These are phyloP conservation scores for Hephaestus fuliginosus DNA, from an alignment of 2,797 vertebrate species.

Conservation along the genomic window DNA sequence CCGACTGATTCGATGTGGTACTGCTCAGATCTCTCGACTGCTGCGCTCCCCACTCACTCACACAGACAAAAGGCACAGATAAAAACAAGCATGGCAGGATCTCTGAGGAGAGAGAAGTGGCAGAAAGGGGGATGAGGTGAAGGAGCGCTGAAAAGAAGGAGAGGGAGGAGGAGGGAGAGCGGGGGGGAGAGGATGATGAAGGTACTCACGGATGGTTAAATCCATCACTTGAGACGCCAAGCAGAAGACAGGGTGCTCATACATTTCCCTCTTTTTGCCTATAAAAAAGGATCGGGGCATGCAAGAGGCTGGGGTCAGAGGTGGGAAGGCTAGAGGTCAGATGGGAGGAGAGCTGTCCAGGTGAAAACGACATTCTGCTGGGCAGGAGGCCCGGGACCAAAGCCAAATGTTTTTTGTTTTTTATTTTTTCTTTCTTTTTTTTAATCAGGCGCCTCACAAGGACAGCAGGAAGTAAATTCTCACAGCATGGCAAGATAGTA, in stretches of 20 bases:
- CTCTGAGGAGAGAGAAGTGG: conserved; percentile 61
- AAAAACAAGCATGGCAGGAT: conserved; percentile 74
- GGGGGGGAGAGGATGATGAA: conserved; percentile 90
- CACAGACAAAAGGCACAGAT: conserved; percentile 77
- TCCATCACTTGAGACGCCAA: conserved; percentile 99
- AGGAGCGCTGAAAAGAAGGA: conserved; percentile 85
- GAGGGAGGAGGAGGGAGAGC: conserved; percentile 82
- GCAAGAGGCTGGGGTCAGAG: conserved; percentile 99
- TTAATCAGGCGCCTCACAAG: conserved; percentile 87
- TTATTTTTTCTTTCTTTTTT: not conserved
- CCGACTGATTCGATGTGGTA: conserved; percentile 63
- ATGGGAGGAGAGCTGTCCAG: conserved; percentile 78
- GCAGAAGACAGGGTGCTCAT: conserved; percentile 99
- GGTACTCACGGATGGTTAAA: conserved; percentile 99
- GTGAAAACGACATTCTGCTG: conserved; percentile 73
- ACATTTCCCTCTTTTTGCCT: conserved; percentile 99
- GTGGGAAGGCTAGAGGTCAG: conserved; percentile 92
- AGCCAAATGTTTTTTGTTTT: conserved; percentile 60
- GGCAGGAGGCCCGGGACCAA: conserved; percentile 50
- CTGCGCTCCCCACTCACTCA: conserved; percentile 77
- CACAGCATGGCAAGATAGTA: conserved; percentile 93
- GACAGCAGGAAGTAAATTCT: conserved; percentile 87
- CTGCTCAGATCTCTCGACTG: conserved; percentile 69
- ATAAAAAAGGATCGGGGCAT: conserved; percentile 99
- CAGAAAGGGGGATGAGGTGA: conserved; percentile 64